Base-by-base conservation (phyloP, 2,113 vertebrate genomes). In the Stomatorhinus ivindoensis region DNA sequence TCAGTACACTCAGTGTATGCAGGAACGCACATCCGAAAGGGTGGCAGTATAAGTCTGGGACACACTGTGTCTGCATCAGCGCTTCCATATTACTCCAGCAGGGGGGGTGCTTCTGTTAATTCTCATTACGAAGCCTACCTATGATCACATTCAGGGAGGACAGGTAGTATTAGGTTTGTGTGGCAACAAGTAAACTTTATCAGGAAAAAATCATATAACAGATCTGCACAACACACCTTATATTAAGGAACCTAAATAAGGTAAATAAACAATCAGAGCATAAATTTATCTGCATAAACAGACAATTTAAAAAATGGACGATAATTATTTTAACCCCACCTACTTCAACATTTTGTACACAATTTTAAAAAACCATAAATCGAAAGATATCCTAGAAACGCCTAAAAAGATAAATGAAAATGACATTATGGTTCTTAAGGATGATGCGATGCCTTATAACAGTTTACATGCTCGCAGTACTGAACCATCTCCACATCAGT, bases 21-120 rank as follows among this genome's bases (percentile, higher is more conserved):
- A 42, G 15, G 19, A 5, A 39, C 47, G 44, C 80, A 21, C 82
- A 31, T 69, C 3, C 31, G 82, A 47, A 42, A 84, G 44, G 24
- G 9, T 47, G 19, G 82, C 9, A 19, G 80, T 9, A n/a, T 46
- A 19, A 24, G 80, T 11, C 35, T 53, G 61, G 61, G 61, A 31
- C 10, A 69, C 61, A 27, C 4, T 11, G 61, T 13, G 48, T 58
- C 19, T 55, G 19, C 50, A 87, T 21, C n/a, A 83, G n/a, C 47
- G 82, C 86, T 58, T 35, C 88, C 89, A 19, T 87, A 82, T 89
- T 85, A 39, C 58, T 92, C 89, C 92, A 92, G 91, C 89, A 92
- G 92, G 91, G 91, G 91, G 89, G 88, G 91, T 82, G 82, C 58
- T 90, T 89, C 88, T 89, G 87, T 90, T 90, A 69, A 88, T 89